A percentile compares a stretch with the other conserved stretches of the same genome.
phyloP scores from a whole-genome alignment of 2,113 vertebrate species.

The Peromyscus californicus region DNA sequence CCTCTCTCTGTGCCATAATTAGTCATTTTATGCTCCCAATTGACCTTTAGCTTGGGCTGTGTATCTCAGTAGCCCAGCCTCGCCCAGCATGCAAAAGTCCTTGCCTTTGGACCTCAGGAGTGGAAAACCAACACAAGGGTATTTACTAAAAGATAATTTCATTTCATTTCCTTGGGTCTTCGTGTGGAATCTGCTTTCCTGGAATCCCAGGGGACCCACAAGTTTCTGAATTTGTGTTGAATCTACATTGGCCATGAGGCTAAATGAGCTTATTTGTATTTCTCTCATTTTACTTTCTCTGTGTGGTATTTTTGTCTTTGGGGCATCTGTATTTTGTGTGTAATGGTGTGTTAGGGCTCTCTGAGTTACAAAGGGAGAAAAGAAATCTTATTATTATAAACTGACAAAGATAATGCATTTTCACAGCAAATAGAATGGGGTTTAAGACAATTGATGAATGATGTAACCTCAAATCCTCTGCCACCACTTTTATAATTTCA shows the following conservation, averaged over 20 bases:
- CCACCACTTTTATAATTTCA: conserved; percentile 94
- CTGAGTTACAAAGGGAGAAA: conserved; percentile 96
- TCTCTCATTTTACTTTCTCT: background rate
- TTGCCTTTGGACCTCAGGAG: background rate
- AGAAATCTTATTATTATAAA: conserved; percentile 96
- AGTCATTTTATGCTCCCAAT: background rate
- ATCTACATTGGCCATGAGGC: background rate
- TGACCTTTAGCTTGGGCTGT: background rate
- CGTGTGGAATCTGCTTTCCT: background rate
- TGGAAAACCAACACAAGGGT: background rate
- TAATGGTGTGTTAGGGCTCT: conserved; percentile 95
- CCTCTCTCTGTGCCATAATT: background rate
- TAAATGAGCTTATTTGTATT: background rate
- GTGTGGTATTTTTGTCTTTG: conserved; percentile 83
- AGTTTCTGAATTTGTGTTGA: background rate
- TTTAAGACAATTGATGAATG: conserved; percentile 92
- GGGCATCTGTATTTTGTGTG: conserved; percentile 94
- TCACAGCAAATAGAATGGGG: conserved; percentile 94
- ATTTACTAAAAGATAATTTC: background rate
- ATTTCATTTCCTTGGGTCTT: background rate
- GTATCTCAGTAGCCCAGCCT: background rate
- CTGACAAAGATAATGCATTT: conserved; percentile 95
- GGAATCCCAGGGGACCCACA: background rate
- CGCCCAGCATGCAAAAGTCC: background rate
- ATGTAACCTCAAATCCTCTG: conserved; percentile 94